These are phyloP conservation scores for Varecia variegata DNA, from an alignment of 2,797 vertebrate genomes.

Conservation along the genomic window DNA sequence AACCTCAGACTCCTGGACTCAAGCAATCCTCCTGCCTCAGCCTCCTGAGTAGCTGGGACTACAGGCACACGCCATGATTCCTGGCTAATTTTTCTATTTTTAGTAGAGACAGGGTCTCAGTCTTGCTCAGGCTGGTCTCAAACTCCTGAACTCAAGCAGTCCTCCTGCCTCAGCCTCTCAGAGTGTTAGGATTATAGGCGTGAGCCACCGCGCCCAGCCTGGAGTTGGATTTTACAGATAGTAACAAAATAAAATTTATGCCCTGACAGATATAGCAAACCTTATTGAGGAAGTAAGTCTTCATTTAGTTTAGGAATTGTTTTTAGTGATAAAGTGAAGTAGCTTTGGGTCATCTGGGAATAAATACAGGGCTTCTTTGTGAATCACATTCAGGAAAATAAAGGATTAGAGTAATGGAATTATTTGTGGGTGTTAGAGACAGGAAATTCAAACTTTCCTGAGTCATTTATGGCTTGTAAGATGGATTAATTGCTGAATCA, in stretches of 20 bases:
- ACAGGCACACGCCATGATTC: too few relatives aligned
- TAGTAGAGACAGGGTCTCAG: too few relatives aligned
- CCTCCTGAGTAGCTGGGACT: too few relatives aligned
- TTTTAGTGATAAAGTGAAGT: background rate
- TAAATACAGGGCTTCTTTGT: background rate
- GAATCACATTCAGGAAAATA: constrained; percentile 29
- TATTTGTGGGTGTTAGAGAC: background rate
- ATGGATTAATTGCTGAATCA: constrained; percentile 6
- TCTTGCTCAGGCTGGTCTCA: too few relatives aligned
- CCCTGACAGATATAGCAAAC: background rate
- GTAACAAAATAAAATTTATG: background rate
- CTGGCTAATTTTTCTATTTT: too few relatives aligned
- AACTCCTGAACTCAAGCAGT: too few relatives aligned
- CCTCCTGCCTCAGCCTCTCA: too few relatives aligned
- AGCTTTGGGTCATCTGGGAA: background rate
- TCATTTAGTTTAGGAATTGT: background rate
- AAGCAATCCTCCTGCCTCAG: too few relatives aligned
- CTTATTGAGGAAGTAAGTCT: background rate
- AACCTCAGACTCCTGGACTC: too few relatives aligned
- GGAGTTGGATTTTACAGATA: background rate
- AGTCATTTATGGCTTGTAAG: constrained; percentile 22
- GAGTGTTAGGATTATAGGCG: too few relatives aligned
- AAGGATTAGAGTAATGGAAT: constrained; percentile 29
- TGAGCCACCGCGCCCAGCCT: too few relatives aligned
- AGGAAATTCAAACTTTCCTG: constrained; percentile 8